Base-by-base conservation (phyloP, 2,888 invertebrate species). In the Nemotelus pantherinus region DNA sequence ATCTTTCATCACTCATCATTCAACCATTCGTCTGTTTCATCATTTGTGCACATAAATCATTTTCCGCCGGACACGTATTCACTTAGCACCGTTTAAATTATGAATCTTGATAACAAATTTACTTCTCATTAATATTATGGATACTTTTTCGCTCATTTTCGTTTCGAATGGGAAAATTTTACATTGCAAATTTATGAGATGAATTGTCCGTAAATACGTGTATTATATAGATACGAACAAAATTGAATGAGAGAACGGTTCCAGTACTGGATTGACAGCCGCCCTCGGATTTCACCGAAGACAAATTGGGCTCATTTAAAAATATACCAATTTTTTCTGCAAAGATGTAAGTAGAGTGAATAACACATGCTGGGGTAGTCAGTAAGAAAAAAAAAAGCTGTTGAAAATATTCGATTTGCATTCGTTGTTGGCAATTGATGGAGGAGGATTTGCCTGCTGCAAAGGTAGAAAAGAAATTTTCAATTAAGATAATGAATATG, bases 61-160 rank as follows among this genome's bases (percentile, higher is more conserved):
- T 74, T 63, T 74, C 60, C 74, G 48, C 72, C 63, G 48, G 74
- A 74, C 74, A 74, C 74, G n/a, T 60, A 74, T 48, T 74, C 74
- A 74, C 74, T 74, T 60, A 74, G 74, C 74, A 74, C 74, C 74
- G 63, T 74, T 74, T 74, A 74, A 74, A 74, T 60, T 60, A 74
- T 74, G 74, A 74, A 63, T 60, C 60, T 74, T 60, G 60, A 74
- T 48, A 72, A 72, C 72, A 72, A 72, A 72, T 72, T 58, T 45
- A 72, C 72, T 72, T 60, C 74, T 60, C 74, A 58, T 72, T 72
- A 72, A 58, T 72, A 58, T 6, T 4, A 39, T 70, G 53, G 70
- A 50, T 10, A 53, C 53, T 55, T 70, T 39, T 47, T 25, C 25
- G 25, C 25, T 25, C 25, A 25, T 25, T 25, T 25, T 25, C 25